Evolutionary conservation across 2,797 vertebrate genomes (phyloP), one percentile per base, ranked within the genome.

Genomic region (Sciaenops ocellatus): DNA sequence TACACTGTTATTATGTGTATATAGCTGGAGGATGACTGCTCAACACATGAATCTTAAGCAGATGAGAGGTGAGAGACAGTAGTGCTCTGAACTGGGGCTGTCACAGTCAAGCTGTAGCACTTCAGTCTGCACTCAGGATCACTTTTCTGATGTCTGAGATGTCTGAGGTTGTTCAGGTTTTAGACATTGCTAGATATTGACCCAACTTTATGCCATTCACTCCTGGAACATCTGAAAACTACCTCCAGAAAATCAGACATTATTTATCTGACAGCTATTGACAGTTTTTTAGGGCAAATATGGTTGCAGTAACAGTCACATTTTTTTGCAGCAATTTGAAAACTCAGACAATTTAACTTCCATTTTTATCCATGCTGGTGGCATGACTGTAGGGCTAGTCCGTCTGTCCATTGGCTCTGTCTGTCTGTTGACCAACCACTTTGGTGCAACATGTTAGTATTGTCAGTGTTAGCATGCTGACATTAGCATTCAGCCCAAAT

Each of bases 1-100:
- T 83, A 71, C 80, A 82, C 82, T 88, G 80, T 89, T 91, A 82
- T 85, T 90, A 71, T 85, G 82, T 81, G 73, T 70, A 38, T 79
- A 73, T 62, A 57, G 82, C 83, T 82, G 57, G 59, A 76, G 62
- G 87, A 62, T 48, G 73, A 63, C 74, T 82, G 76, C 50, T 85
- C 68, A 65, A 63, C 69, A 78, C 82, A 82, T 78, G 70, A 81
- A 90, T 88, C 78, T 76, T 82, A 81, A 89, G 76, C 64, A 87
- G 80, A 84, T 69, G 82, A 88, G 63, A 62, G 54, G 52, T 41
- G 68, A 78, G 75, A 83, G 55, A 71, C 64, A 70, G 68, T 22
- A 22, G 69, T 5, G 8, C 79, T 68, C 62, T 54, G 47, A 82
- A 69, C 28, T 51, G 51, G 9, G 55, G 38, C 41, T 52, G 47